Base-by-base conservation (phyloP, 2,888 invertebrate species). In the Electrophaes corylata region DNA sequence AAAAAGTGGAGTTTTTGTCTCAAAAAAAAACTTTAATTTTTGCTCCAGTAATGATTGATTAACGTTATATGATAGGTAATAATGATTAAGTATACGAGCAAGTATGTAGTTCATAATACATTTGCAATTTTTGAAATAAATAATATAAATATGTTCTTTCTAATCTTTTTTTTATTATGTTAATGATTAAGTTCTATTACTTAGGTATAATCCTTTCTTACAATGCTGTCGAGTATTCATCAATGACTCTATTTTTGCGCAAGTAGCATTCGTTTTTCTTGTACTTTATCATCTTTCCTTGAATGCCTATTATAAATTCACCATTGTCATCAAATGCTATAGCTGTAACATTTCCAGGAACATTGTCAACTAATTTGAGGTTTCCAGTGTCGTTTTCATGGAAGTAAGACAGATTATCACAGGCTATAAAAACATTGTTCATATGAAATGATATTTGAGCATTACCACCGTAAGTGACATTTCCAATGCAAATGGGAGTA, bases 381-480 rank as follows among this genome's bases (percentile, higher is more conserved):
- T 73, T 73, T 2, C 75, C 78, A 11, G 77, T 78, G 44, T 85
- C 80, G 57, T 87, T 85, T 69, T 84, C 79, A 51, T 84, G 79
- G n/a, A 84, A 79, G 60, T 86, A 89, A 8, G 72, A 62, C 14
- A 90, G 67, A 19, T 78, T 78, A 43, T 79, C 73, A 60, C 85
- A 87, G 4, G 86, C 88, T 43, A 88, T 62, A 56, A 81, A 86
- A 4, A 90, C 76, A 19, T 71, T 79, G 45, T 78, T 73, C 31
- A 83, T 73, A 56, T 86, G 70, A 40, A 87, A 78, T 14, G 85
- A 71, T 71, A 89, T 88, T 73, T 88, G 87, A 8, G 82, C 86
- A 48, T 81, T 78, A 8, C 84, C 87, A 43, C 79, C 73, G 57
- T 85, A 87, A 1, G 75, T 64, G 0, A 89, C 68, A 60, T 82